Evolutionary conservation across 2,797 vertebrate genomes (phyloP), one percentile per base, ranked within the genome.

Genomic region (Dromococcyx pavoninus): DNA sequence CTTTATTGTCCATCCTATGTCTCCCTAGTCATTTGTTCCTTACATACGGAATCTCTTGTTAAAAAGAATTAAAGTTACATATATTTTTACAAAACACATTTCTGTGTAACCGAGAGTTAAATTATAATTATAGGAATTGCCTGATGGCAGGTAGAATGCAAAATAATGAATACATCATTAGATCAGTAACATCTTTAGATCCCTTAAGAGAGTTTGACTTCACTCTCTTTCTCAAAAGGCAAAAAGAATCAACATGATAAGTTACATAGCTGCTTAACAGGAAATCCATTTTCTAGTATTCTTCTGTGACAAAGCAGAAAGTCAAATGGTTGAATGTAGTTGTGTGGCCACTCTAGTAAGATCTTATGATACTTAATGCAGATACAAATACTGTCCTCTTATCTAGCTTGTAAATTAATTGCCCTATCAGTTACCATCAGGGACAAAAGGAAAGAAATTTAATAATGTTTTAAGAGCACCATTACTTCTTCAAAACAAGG

Each of bases 341-440:
- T 66, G 6, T 43, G 32, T 57, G 35, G 33, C 58, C 51, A 53
- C 57, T 19, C 4, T 61, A 39, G 10, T 51, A 74, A 56, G 12
- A 88, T 89, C 33, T 53, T 51, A n/a, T 65, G 39, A 25, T 24
- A 56, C 9, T 57, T 51, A 67, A 44, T 44, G 6, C 22, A 61
- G 23, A 11, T 65, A 43, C 25, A 86, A 54, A 51, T 71, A 48
- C 9, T 35, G 2, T 57, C 30, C 10, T 71, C 22, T 87, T 73
- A 48, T 94, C 19, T 65, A 83, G 41, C 32, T 89, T 88, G 27
- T 41, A 74, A 72, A 56, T 65, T 83, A 60, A 56, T 88, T 85
- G 41, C 10, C 27, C 4, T 44, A 22, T 17, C 66, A 0, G 0
- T 58, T 69, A 50, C 17, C 13, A 56, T 50, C 16, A 54, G n/a